Base-by-base conservation (phyloP, 1,140 invertebrate genomes). In the Drosophila prosaltans region DNA sequence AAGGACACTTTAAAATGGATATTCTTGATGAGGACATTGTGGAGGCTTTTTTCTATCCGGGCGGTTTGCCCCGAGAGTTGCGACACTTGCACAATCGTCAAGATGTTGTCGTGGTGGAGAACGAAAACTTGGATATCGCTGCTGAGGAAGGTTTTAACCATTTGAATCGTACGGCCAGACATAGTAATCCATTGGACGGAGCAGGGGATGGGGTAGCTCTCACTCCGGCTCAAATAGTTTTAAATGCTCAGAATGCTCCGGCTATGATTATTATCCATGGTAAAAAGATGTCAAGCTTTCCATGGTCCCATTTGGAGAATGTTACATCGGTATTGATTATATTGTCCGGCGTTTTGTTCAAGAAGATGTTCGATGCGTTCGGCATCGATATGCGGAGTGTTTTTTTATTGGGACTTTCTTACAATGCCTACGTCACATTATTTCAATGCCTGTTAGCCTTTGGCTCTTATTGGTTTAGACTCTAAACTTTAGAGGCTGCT, bases 301-400 rank as follows among this genome's bases (percentile, higher is more conserved):
- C 32, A 1, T 32, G n/a, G 57, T 5, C 9, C 9, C 24, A 39
- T 39, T 32, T 39, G 16, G 32, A 59, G 7, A 39, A 16, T 21
- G 0, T 6, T 16, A 0, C 36, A 39, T n/a, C 32, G 3, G 1
- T 59, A 39, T 21, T 59, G 8, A 59, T 59, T 1, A 36, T 24
- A 10, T 3, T 59, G 10, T 59, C 57, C 1, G 5, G n/a, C 7
- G 9, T 59, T 24, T 1, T 62, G 3, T 62, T 62, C 16, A 45
- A 30, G 5, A 26, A n/a, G 36, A n/a, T 62, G 5, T n/a, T 62
- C 21, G 5, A 41, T 9, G 6, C 2, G 1, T 43, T 62, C 9
- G 41, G 39, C 40, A 62, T 62, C 21, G 60, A 62, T 43, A 62
- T 62, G 6, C 40, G 24, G 1, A 45, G 41, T 43, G 11, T 43